Percentiles rank a stretch among this genome's conserved stretches.
These are phyloP conservation scores for Triplophysa rosa DNA, from an alignment of 2,113 vertebrate genomes.

Conservation along the genomic window DNA sequence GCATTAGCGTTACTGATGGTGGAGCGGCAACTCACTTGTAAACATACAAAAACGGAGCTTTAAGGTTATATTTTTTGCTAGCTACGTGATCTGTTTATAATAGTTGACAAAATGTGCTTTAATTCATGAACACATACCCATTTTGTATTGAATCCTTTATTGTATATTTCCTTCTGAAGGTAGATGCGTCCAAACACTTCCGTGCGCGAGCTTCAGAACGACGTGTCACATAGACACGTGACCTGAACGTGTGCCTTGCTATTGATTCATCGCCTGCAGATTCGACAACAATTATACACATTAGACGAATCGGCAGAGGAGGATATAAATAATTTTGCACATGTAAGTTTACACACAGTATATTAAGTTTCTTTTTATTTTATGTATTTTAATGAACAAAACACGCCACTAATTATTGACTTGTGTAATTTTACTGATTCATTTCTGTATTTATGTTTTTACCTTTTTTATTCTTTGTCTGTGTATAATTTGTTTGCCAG, in stretches of 20 bases:
- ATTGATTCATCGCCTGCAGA: neutral
- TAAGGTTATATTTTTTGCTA: neutral
- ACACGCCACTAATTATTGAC: too few species aligned
- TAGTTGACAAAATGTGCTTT: neutral
- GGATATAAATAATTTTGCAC: too few species aligned
- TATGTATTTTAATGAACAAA: too few species aligned
- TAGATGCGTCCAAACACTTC: constrained; percentile 37
- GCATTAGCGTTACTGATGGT: neutral
- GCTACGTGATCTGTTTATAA: neutral
- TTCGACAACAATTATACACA: neutral
- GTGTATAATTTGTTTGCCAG: too few species aligned
- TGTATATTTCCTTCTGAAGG: neutral
- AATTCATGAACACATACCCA: constrained; percentile 39
- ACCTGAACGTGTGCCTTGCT: neutral
- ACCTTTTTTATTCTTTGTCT: too few species aligned
- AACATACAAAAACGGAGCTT: neutral
- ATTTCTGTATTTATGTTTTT: too few species aligned
- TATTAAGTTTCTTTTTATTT: too few species aligned
- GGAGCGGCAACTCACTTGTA: neutral
- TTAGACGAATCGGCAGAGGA: neutral
- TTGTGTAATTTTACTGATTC: too few species aligned
- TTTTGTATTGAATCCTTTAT: constrained; percentile 24
- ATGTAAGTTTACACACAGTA: too few species aligned
- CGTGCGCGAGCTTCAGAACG: constrained; percentile 48
- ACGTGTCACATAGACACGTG: constrained; percentile 50